Evolutionary conservation across 2,113 vertebrate species (phyloP), one percentile per base, ranked within the genome.

Genomic region (Podarcis raffonei): DNA sequence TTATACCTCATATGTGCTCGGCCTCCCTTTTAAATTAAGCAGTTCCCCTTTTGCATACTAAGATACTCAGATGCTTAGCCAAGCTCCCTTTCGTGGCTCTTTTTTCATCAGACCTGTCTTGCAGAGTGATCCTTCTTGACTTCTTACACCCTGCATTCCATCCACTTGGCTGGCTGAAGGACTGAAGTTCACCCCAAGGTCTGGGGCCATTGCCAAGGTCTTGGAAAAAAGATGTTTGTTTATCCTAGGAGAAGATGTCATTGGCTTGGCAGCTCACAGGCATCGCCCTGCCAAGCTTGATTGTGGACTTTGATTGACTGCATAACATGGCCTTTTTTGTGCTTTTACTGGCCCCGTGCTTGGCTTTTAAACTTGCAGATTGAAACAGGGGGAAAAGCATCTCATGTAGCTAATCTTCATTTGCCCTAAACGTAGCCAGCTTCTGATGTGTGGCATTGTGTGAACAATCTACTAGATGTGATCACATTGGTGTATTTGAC

Each of bases 241-340:
- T 87, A 87, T 81, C 77, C 77, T 87, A 25, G 62, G 32, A 48
- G 57, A 77, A 77, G 72, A 88, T 68, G 59, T 68, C 72, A 35
- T 53, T 27, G 69, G 62, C 62, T 88, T 88, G 81, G 87, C 87
- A 83, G 62, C 74, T 53, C 8, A 6, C 22, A 35, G 30, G 25
- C 32, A 25, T 13, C 59, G 57, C 23, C 30, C 59, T 83, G 86
- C 81, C 87, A 88, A 83, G 59, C 39, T 7, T 18, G 37, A 83
- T 30, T 3, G 8, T 83, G 72, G 81, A 77, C 62, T 83, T 68
- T 6, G 15, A 35, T 35, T 68, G 39, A 77, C 22, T 68, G 81
- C 81, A 48, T 53, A 75, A 37, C 79, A 62, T 83, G 87, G 87
- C 87, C 87, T 88, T 88, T 69, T 88, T 53, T 76, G 81, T 88